phyloP scores from a whole-genome alignment of 1,140 invertebrate species.

The Drosophila jambulina region DNA sequence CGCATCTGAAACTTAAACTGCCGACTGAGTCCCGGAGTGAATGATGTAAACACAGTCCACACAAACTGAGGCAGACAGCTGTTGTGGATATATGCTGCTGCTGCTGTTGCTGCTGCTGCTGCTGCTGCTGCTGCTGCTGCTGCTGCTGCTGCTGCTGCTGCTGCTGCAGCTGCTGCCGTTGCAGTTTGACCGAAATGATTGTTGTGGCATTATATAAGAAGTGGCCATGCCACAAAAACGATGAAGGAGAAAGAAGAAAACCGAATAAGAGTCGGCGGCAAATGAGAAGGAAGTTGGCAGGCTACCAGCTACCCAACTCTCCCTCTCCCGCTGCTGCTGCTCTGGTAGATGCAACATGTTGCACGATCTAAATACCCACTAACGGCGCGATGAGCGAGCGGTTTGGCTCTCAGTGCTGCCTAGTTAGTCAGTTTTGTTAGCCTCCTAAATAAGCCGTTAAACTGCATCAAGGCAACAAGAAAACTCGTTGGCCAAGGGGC shows the following conservation, averaged over 20 bases:
- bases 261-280: constrained; percentile 46
- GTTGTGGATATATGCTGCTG: constrained; percentile 42
- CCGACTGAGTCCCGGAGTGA: constrained; percentile 30
- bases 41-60: constrained; percentile 55
- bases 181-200: constrained; percentile 80
- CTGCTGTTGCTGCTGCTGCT: constrained; percentile 47
- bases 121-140: constrained; percentile 49
- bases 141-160: constrained; percentile 11
- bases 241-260: constrained; percentile 57
- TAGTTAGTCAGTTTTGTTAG: constrained; percentile 2
- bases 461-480: constrained; percentile 52
- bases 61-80: constrained; percentile 50
- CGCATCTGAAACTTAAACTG: neutral
- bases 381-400: constrained; percentile 36
- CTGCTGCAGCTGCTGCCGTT: constrained; percentile 44
- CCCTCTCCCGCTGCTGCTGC: neutral
- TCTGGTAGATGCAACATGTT: constrained; percentile 47
- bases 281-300: constrained; percentile 62
- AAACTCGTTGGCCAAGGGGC: constrained; percentile 14
- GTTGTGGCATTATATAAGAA: constrained; percentile 79
- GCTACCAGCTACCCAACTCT: constrained; percentile 1
- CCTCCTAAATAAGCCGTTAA: constrained; percentile 57
- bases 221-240: constrained; percentile 79
- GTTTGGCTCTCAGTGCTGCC: constrained; percentile 1
- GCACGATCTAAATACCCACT: constrained; percentile 80